phyloP scores from a whole-genome alignment of 2,888 invertebrate species.

The Rhamnusium bicolor region DNA sequence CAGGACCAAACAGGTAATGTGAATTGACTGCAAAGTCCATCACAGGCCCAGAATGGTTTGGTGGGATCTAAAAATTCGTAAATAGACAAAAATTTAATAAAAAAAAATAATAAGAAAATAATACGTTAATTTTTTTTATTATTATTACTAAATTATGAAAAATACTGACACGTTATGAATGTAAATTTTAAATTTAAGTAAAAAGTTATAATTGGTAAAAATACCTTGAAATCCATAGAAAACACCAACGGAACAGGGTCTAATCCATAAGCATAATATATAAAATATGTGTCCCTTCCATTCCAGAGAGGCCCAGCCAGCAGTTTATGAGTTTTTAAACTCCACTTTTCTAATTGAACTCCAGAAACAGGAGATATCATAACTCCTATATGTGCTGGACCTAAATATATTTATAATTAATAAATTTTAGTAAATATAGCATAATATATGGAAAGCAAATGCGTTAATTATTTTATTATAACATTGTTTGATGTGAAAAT shows the following conservation, averaged over 20 bases:
- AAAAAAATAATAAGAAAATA: too few species aligned
- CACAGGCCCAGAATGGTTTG: constrained; percentile 68
- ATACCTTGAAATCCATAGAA: constrained; percentile 77
- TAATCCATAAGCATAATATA: constrained; percentile 79
- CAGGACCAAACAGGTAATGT: constrained; percentile 75
- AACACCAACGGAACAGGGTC: constrained; percentile 75
- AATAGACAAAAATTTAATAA: neutral
- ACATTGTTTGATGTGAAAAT: too few species aligned
- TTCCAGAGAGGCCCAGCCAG: constrained; percentile 74
- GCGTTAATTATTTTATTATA: too few species aligned
- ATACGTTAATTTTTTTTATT: too few species aligned
- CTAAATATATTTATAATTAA: constrained; percentile 68
- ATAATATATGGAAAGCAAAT: too few species aligned
- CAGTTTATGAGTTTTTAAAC: constrained; percentile 73
- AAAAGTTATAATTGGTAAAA: neutral
- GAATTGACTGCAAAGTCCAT: constrained; percentile 77
- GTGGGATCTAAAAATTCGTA: constrained; percentile 65
- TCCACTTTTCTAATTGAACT: constrained; percentile 75
- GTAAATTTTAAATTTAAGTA: too few species aligned
- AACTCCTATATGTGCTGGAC: constrained; percentile 80
- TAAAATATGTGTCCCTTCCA: constrained; percentile 77
- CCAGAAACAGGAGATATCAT: constrained; percentile 77
- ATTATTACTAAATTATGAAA: too few species aligned
- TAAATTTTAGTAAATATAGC: too few species aligned
- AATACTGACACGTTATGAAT: too few species aligned